A percentile compares a stretch with the other conserved stretches of the same genome.
Evolutionary conservation across 1,140 invertebrate genomes (phyloP).

Genomic region (Macrotrachela quadricornifera): DNA sequence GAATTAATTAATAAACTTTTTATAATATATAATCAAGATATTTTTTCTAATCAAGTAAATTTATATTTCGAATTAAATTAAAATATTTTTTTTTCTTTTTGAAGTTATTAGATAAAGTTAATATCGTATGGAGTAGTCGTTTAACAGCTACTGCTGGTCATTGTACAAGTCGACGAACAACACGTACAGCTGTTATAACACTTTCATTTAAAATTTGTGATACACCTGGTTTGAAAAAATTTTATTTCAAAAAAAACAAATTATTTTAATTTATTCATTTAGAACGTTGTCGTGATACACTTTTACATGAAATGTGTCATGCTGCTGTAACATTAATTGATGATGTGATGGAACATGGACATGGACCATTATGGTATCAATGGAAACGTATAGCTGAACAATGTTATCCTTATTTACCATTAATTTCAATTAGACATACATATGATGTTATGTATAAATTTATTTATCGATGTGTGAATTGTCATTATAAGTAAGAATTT

Average conservation of each 20-base stretch:
- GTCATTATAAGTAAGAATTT: neutral
- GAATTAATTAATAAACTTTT: too few relatives aligned
- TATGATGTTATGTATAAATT: neutral
- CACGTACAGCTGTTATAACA: too few relatives aligned
- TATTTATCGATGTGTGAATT: neutral
- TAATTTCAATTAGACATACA: neutral
- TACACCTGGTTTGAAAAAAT: constrained; percentile 9
- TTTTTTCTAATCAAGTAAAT: too few relatives aligned
- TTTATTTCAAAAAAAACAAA: too few relatives aligned
- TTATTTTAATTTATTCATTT: constrained; percentile 14
- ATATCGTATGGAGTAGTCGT: constrained; percentile 50
- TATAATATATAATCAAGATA: too few relatives aligned
- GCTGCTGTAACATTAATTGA: constrained; percentile 66
- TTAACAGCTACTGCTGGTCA: constrained; percentile 52
- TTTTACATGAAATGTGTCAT: constrained; percentile 75
- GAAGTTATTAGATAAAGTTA: constrained; percentile 39
- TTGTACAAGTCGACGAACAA: constrained; percentile 30
- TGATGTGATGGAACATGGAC: constrained; percentile 41
- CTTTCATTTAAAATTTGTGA: too few relatives aligned
- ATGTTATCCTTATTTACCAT: neutral
- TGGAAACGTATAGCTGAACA: constrained; percentile 33
- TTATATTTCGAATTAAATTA: too few relatives aligned
- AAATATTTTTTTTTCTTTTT: too few relatives aligned
- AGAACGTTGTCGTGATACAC: constrained; percentile 56
- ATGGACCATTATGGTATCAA: constrained; percentile 56